Evolutionary conservation across 2,888 invertebrate species (phyloP).

Genomic region (Calliopum simillimum): DNA sequence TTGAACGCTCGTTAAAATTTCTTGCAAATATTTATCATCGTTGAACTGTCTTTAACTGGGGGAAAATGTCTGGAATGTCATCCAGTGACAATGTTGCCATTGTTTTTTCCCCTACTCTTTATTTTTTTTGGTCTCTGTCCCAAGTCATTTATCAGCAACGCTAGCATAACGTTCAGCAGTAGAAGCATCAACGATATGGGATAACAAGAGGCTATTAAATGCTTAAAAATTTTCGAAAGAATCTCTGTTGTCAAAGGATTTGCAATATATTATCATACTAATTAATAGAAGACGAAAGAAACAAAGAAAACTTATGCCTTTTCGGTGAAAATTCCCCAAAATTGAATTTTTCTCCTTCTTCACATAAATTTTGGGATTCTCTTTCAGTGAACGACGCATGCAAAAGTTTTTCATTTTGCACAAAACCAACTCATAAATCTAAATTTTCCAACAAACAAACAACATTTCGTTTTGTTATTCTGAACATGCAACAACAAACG

Average conservation of each 20-base stretch:
- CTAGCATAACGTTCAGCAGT: not conserved
- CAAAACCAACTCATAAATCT: slow-evolving; percentile 23
- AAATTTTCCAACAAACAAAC: slow-evolving; percentile 13
- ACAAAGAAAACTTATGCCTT: not conserved
- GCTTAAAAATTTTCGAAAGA: not conserved
- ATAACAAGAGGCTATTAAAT: not conserved
- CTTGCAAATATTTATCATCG: slow-evolving; percentile 6
- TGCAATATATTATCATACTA: not conserved
- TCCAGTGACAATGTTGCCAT: not conserved
- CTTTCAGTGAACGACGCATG: not conserved
- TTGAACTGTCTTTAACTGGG: slow-evolving; percentile 5
- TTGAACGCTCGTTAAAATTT: slow-evolving; percentile 6
- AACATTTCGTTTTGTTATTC: too few relatives aligned
- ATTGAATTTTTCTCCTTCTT: slow-evolving; percentile 1
- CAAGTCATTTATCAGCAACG: slow-evolving; percentile 11
- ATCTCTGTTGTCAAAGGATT: not conserved
- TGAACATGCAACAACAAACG: not conserved
- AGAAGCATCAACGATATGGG: not conserved
- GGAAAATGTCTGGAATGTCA: not conserved
- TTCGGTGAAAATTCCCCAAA: not conserved
- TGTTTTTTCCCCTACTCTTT: not conserved
- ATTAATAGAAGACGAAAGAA: too few relatives aligned
- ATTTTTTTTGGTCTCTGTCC: too few relatives aligned
- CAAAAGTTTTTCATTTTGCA: slow-evolving; percentile 10
- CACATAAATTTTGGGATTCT: not conserved